Base-by-base conservation (phyloP, 1,140 invertebrate species). In the Tyrophagus putrescentiae region DNA sequence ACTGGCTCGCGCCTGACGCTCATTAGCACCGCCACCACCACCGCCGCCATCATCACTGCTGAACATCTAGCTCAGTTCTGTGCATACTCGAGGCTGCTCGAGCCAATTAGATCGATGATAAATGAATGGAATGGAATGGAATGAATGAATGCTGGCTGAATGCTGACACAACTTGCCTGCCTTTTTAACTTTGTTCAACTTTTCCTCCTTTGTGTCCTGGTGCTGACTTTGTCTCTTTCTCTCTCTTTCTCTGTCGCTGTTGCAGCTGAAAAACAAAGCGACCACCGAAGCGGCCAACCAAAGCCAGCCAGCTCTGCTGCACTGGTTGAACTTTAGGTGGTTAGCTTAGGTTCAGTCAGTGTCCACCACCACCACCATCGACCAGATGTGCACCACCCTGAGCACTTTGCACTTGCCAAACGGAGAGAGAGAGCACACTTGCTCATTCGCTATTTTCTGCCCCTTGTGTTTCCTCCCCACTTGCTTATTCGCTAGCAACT, bases 241-340 rank as follows among this genome's bases (percentile, higher is more conserved):
- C 18, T 21, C 45, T 18, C 36, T 39, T 21, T 48, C 21, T 7
- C 45, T 29, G 31, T 29, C 45, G 7, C 36, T 39, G 21, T 39
- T 13, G 13, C 13, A 21, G 21, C 45, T 25, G 18, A 7, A 18
- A 6, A 18, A 48, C 45, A 48, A 48, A 7, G 18, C 45, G 45
- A 48, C 21, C 45, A 48, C 45, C 45, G 45, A 48, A 48, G 45
- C 45, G 45, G 21, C 7, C 45, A 48, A 48, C 45, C 45, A 48
- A n/a, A 48, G 21, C 45, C 45, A 18, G 18, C 45, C 21, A 48
- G 18, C 18, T 21, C 45, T 21, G 36, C 23, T 21, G 13, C 45
- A 21, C 13, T 39, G 18, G 45, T n/a, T n/a, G n/a, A n/a, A n/a
- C n/a, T n/a, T n/a, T n/a, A n/a, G n/a, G n/a, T n/a, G n/a, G n/a